A percentile compares a stretch with the other conserved stretches of the same genome.
These are phyloP conservation scores for Drosophila insularis DNA, from an alignment of 1,140 invertebrate genomes.

Conservation along the genomic window DNA sequence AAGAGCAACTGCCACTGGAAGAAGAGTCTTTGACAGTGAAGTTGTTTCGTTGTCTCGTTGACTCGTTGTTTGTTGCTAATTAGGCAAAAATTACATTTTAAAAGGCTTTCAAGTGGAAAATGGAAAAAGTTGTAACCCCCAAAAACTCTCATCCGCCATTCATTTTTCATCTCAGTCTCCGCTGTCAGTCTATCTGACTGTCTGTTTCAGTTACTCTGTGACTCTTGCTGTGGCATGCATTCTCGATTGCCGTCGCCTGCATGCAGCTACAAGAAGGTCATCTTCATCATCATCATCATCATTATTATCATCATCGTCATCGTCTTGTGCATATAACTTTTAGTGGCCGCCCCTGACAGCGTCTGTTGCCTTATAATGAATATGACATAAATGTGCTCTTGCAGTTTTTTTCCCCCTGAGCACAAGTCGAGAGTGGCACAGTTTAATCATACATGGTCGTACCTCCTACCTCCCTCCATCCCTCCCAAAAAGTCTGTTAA, in stretches of 20 bases:
- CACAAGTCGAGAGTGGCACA: background rate
- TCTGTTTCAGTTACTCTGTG: background rate
- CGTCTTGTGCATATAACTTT: slow-evolving; percentile 63
- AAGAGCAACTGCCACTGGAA: background rate
- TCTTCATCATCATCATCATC: slow-evolving; percentile 28
- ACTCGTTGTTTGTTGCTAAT: slow-evolving; percentile 76
- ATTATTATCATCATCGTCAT: slow-evolving; percentile 19
- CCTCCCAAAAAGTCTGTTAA: background rate
- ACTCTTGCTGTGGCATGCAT: background rate
- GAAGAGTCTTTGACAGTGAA: slow-evolving; percentile 7
- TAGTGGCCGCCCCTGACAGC: slow-evolving; percentile 37
- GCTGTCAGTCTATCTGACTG: background rate
- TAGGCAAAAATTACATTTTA: slow-evolving; percentile 80
- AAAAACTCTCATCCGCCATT: slow-evolving; percentile 1
- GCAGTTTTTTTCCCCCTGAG: slow-evolving; percentile 8
- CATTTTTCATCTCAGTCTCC: slow-evolving; percentile 20
- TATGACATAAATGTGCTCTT: slow-evolving; percentile 59
- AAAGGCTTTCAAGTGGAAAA: slow-evolving; percentile 74
- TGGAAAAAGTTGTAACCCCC: slow-evolving; percentile 66
- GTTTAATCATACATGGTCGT: background rate
- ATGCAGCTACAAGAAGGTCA: slow-evolving; percentile 49
- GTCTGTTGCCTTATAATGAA: slow-evolving; percentile 51
- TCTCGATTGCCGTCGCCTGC: background rate
- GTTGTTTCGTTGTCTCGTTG: background rate
- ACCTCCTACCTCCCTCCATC: background rate